Evolutionary conservation across 2,113 vertebrate genomes (phyloP), one percentile per base, ranked within the genome.

Genomic region (Fregata magnificens): DNA sequence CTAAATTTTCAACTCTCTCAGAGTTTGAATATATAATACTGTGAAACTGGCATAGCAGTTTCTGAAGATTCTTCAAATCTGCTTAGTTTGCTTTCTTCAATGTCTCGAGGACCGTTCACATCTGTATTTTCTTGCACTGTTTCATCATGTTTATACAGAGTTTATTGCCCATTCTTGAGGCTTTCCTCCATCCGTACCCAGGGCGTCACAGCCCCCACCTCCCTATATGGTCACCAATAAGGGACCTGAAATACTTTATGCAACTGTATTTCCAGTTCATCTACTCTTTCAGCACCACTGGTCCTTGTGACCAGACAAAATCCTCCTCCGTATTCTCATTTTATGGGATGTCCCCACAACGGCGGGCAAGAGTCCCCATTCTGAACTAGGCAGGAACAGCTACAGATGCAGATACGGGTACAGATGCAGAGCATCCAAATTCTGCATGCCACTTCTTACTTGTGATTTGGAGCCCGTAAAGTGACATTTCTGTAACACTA

Each of bases 381-480:
- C 45, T 14, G 36, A 59, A 9, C 16, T 0, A 5, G 50, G n/a
- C 34, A 20, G 31, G 6, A 55, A 24, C 1, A 4, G 9, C 10
- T 10, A 1, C 9, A 0, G 28, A 0, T 7, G 36, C 40, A 42
- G 69, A 7, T 3, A 17, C 4, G 5, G 76, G 21, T 21, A 22
- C 32, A 11, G 62, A 16, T 3, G 13, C 28, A 25, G 69, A 12
- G 5, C 1, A 28, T 28, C 73, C 69, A 6, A 0, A 11, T 16
- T 9, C 56, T 5, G 2, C 11, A 0, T 1, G 17, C 3, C 13
- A 2, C 47, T 2, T 5, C 32, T 24, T 1, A 9, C 26, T 6
- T 2, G 5, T 8, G 31, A 3, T 16, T 7, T 22, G 49, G 53
- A 29, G 82, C 5, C 82, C 1, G 1, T 0, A 4, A 45, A 32